These are phyloP conservation scores for Mohoua ochrocephala DNA, from an alignment of 2,113 vertebrate species.

Conservation along the genomic window DNA sequence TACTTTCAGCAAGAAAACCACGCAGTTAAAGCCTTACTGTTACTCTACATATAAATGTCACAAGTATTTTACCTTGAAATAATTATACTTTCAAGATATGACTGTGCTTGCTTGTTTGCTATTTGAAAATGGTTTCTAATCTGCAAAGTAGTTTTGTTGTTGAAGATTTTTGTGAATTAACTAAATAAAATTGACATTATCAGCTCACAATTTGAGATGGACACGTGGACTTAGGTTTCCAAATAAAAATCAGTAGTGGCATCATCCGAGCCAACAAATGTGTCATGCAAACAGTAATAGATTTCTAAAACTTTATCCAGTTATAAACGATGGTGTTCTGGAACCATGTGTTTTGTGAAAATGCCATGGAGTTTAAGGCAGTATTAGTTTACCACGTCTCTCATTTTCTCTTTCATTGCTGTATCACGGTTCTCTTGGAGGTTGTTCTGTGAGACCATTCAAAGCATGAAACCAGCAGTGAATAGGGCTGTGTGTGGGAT, in stretches of 20 bases:
- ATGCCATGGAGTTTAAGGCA: neutral
- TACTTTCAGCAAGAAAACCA: neutral
- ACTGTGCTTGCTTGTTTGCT: neutral
- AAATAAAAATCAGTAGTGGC: neutral
- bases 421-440: neutral
- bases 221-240: neutral
- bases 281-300: neutral
- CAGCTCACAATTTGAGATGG: neutral
- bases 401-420: neutral
- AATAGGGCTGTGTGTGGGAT: fast-evolving
- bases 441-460: neutral
- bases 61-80: neutral
- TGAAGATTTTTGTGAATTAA: neutral
- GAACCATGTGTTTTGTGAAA: fast-evolving
- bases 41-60: neutral
- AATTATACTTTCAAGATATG: neutral
- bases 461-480: neutral
- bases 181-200: neutral
- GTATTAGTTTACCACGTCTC: neutral
- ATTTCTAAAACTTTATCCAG: neutral
- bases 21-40: neutral
- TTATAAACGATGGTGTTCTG: neutral
- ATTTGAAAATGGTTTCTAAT: neutral
- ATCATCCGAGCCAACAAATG: neutral
- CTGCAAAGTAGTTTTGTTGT: neutral